Base-by-base conservation (phyloP, 2,888 invertebrate genomes). In the Macrophya alboannulata region DNA sequence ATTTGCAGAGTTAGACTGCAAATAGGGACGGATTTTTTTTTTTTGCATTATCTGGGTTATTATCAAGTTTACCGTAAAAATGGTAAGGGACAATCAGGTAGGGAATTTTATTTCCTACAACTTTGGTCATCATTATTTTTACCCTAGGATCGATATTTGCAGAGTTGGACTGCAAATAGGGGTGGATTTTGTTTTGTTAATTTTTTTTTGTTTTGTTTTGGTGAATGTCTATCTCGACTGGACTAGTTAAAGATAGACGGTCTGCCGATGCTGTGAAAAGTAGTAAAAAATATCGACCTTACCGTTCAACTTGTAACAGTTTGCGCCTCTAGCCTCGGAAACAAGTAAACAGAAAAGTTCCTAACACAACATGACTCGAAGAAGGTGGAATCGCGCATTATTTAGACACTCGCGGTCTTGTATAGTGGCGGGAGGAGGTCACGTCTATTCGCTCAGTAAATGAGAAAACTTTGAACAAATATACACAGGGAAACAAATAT, bases 401-500 rank as follows among this genome's bases (percentile, higher is more conserved):
- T 79, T 59, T 79, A 79, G 79, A 79, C 55, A 79, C 55, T 79
- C 37, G 51, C 12, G 12, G n/a, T 55, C 6, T n/a, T n/a, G n/a
- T 51, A 55, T 25, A 25, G 79, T 37, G 6, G 71, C 37, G 6
- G 37, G 68, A 43, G 31, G 79, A 55, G 59, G 37, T 79, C 79
- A 79, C 79, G 37, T 79, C 79, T 59, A 79, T 79, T 79, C 55
- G 15, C 15, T 37, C 79, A 37, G 40, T 31, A 79, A 79, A 79
- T 79, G 79, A 79, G 79, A 79, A 79, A 79, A 79, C 79, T 79
- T 79, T 59, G 79, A 40, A 55, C 79, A 79, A 79, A 79, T 37
- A 79, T 25, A 79, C 31, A 10, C 76, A n/a, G 59, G 37, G 15
- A n/a, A 37, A 15, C 6, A 31, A 40, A 55, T 76, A 25, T 31